phyloP scores from a whole-genome alignment of 2,888 invertebrate species.

The Listrodromus nycthemerus region DNA sequence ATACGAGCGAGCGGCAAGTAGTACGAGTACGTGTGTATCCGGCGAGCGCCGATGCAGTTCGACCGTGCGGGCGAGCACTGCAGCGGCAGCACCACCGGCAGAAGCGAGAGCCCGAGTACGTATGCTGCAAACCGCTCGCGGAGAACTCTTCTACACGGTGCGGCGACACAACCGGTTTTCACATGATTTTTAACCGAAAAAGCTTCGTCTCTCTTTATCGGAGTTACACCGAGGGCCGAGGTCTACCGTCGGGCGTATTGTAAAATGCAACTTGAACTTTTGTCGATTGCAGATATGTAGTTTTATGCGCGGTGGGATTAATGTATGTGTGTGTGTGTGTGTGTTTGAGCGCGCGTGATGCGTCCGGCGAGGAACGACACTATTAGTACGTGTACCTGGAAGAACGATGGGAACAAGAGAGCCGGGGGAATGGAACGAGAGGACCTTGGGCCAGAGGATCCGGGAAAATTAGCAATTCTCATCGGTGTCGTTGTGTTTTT shows the following conservation, averaged over 20 bases:
- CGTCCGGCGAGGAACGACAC: slow-evolving; percentile 50
- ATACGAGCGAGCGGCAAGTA: slow-evolving; percentile 66
- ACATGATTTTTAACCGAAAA: slow-evolving; percentile 61
- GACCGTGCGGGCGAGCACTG: slow-evolving; percentile 47
- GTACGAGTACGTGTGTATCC: slow-evolving; percentile 69
- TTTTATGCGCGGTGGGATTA: not conserved
- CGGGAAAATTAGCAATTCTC: slow-evolving; percentile 57
- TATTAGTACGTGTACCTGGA: slow-evolving; percentile 54
- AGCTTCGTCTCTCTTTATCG: slow-evolving; percentile 40
- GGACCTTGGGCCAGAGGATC: slow-evolving; percentile 46
- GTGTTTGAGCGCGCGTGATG: slow-evolving; percentile 5
- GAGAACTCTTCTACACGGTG: slow-evolving; percentile 32
- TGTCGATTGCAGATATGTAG: slow-evolving; percentile 55
- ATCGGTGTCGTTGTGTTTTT: slow-evolving; percentile 16
- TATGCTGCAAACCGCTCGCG: slow-evolving; percentile 29
- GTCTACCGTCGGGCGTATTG: slow-evolving; percentile 43
- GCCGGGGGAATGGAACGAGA: slow-evolving; percentile 31
- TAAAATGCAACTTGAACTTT: slow-evolving; percentile 59
- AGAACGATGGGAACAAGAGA: slow-evolving; percentile 18
- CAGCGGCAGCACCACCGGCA: slow-evolving; percentile 21
- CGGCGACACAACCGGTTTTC: slow-evolving; percentile 64
- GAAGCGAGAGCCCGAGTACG: slow-evolving; percentile 24
- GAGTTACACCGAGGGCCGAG: slow-evolving; percentile 22
- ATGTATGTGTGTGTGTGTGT: not conserved
- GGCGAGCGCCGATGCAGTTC: slow-evolving; percentile 46